These are phyloP conservation scores for Phalacrocorax pelagicus DNA, from an alignment of 2,113 vertebrate genomes.

Conservation along the genomic window DNA sequence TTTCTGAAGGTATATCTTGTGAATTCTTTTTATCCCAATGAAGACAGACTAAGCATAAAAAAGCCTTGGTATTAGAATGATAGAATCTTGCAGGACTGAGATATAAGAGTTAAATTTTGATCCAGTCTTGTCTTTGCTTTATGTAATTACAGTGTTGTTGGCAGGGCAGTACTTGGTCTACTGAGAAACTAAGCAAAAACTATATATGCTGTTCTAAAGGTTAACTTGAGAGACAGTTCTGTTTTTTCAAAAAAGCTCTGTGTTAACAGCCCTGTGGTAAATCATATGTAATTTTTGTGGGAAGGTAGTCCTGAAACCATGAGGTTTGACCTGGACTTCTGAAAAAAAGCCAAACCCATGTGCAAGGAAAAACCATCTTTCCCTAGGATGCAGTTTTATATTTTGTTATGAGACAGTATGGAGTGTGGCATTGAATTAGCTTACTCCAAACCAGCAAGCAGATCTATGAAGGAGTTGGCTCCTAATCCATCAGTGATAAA, in stretches of 20 bases:
- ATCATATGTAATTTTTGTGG: neutral
- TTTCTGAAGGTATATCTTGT: neutral
- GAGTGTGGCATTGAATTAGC: neutral
- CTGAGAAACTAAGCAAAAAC: neutral
- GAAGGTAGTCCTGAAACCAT: neutral
- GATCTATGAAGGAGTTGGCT: neutral
- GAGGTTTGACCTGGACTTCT: neutral
- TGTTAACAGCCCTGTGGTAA: neutral
- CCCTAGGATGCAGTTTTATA: neutral
- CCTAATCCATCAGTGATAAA: slow-evolving; percentile 8
- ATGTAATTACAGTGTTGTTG: neutral
- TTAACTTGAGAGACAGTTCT: neutral
- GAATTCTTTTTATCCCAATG: neutral
- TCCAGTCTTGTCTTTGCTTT: neutral
- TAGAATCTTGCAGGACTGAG: neutral
- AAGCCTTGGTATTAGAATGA: neutral
- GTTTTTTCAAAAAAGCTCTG: neutral
- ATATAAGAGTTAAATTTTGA: neutral
- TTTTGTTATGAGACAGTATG: neutral
- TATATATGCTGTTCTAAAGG: neutral
- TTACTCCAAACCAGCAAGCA: neutral
- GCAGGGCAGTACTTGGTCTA: neutral
- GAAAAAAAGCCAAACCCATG: neutral
- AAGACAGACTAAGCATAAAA: neutral
- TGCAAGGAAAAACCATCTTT: neutral